Base-by-base conservation (phyloP, 2,797 vertebrate genomes). In the Mareca strepera region DNA sequence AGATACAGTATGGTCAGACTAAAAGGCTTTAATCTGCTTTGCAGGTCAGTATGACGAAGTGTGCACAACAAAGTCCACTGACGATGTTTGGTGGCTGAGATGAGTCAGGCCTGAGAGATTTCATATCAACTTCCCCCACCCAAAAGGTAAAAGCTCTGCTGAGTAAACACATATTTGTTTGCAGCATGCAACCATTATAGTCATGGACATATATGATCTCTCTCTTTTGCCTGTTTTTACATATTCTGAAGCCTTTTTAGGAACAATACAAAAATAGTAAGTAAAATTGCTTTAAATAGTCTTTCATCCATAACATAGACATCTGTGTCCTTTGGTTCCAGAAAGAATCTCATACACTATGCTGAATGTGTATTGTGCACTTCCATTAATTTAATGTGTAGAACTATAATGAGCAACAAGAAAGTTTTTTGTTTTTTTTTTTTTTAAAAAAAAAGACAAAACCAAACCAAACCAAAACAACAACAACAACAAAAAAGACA, bases 271-370 rank as follows among this genome's bases (percentile, higher is more conserved):
- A 52, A 93, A 96, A 94, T 70, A 48, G 12, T 21, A 59, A 92
- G 53, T 66, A 78, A 84, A 96, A 88, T 59, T 92, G 1, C 33
- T 92, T 95, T 83, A 93, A 70, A 82, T 39, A 83, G 53, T 84
- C 53, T 90, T 93, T 88, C 90, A 75, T 91, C 95, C 84, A 87
- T 86, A 87, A 31, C 26, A 90, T 82, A 91, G 68, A 92, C 62
- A 64, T 44, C 18, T 28, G 39, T 64, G 44, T 50, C 16, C 4
- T 91, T 60, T 55, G 33, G 60, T 22, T 69, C 20, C 26, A 14
- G 25, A 31, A 87, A 87, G 3, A 12, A 72, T 33, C 55, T 88
- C 37, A 50, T 59, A 25, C 5, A 20, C 0, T 2, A 9, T 62
- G 9, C 81, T 58, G 25, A 62, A 18, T 43, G 3, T 44, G 4